These are phyloP conservation scores for Amaurobius ferox DNA, from an alignment of 2,888 invertebrate species.

Conservation along the genomic window DNA sequence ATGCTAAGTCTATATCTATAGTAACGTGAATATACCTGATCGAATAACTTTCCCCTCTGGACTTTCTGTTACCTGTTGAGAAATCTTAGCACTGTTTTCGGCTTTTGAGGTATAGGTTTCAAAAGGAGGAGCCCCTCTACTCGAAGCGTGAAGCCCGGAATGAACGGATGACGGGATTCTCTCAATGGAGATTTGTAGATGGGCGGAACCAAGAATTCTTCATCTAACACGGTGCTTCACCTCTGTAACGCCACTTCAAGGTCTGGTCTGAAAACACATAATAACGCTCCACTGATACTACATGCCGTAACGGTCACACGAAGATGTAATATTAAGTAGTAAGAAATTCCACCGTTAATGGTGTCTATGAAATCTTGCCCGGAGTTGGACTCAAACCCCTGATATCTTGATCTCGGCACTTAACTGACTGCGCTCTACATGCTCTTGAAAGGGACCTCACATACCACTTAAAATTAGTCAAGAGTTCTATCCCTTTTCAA, in stretches of 20 bases:
- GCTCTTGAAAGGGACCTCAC: too few species aligned
- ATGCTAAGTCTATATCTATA: too few species aligned
- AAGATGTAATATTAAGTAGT: too few species aligned
- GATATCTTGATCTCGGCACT: too few species aligned
- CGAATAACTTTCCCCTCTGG: too few species aligned
- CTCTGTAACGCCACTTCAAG: background rate
- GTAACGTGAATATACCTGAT: too few species aligned
- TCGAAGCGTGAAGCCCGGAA: conserved; percentile 44
- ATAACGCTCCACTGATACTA: background rate
- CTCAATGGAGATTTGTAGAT: conserved; percentile 38
- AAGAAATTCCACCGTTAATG: too few species aligned
- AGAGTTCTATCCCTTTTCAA: too few species aligned
- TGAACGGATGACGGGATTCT: conserved; percentile 55
- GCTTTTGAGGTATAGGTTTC: conserved; percentile 26
- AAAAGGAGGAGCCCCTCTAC: conserved; percentile 31
- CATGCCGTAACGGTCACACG: background rate
- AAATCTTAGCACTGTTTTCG: background rate
- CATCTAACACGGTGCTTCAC: conserved; percentile 36
- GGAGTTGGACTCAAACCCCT: too few species aligned
- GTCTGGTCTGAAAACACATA: background rate
- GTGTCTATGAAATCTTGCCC: too few species aligned
- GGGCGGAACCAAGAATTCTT: conserved; percentile 30
- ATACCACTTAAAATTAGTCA: too few species aligned
- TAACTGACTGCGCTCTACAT: too few species aligned
- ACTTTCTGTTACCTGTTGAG: background rate